Base-by-base conservation (phyloP, 1,140 invertebrate genomes). In the Telenomus remus region DNA sequence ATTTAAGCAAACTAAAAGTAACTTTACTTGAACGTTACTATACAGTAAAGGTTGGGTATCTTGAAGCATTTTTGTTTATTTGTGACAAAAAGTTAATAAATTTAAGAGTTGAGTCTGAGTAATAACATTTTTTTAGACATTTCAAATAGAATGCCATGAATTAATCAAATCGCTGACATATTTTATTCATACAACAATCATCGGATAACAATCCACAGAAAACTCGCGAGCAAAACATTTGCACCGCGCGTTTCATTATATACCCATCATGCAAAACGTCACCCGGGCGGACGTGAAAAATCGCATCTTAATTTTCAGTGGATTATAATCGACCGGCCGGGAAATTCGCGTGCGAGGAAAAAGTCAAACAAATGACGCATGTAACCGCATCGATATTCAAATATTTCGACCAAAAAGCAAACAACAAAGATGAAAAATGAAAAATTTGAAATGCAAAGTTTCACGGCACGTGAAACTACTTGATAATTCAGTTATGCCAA, bases 401-500 rank as follows among this genome's bases (percentile, higher is more conserved):
- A 49, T 57, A 3, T 27, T n/a, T n/a, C n/a, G n/a, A n/a, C n/a
- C 19, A 27, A 27, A 27, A 27, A 27, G n/a, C n/a, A n/a, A n/a
- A n/a, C n/a, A 27, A 27, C 19, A 27, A 27, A 27, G 19, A 6
- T 1, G 19, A 1, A 27, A 27, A 27, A 27, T 27, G 19, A 1
- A 60, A 57, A 69, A 69, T 60, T 69, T 69, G 47, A 60, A 33
- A 54, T 69, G 55, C 65, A 69, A 69, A 69, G 50, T 60, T 60
- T 35, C 12, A 11, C 14, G 14, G 6, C 2, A 55, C 49, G 49
- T 60, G 44, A 70, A 70, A 70, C 56, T 70, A 43, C 44, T 70
- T 61, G 35, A 70, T 70, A 70, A 70, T 60, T 70, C 37, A 70
- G 56, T 70, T 60, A 70, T n/a, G 39, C 49, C 55, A 69, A 60